These are phyloP conservation scores for Plodia interpunctella DNA, from an alignment of 1,140 invertebrate genomes.

Conservation along the genomic window DNA sequence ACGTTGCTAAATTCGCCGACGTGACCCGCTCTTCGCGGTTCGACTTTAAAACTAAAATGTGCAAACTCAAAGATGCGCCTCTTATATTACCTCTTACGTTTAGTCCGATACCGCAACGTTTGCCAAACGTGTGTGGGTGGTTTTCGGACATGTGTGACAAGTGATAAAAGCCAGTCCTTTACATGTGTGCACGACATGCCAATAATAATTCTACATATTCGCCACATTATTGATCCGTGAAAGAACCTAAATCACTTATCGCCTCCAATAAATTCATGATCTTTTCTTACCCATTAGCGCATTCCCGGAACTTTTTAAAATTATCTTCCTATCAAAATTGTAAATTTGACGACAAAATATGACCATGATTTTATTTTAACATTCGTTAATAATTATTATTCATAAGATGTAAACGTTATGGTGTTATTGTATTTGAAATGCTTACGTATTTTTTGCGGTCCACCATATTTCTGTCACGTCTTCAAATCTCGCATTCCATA, in stretches of 20 bases:
- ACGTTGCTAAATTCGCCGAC: constrained; percentile 52
- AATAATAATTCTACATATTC: constrained; percentile 5
- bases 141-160: constrained; percentile 39
- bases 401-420: constrained; percentile 12
- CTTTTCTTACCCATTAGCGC: constrained; percentile 1
- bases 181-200: background rate
- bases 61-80: constrained; percentile 72
- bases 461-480: constrained; percentile 2
- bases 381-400: constrained; percentile 16
- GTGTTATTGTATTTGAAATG: constrained; percentile 13
- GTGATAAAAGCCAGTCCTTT: constrained; percentile 20
- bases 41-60: constrained; percentile 71
- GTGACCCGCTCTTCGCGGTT: constrained; percentile 63
- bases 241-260: constrained; percentile 25
- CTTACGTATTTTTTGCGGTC: background rate
- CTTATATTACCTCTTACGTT: constrained; percentile 73
- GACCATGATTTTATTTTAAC: background rate
- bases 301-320: background rate
- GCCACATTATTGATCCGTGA: background rate
- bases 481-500: constrained; percentile 1
- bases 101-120: constrained; percentile 70
- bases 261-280: constrained; percentile 21
- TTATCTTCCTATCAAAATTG: background rate
- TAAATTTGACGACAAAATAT: background rate
- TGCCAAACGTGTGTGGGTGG: constrained; percentile 56